A percentile compares a stretch with the other conserved stretches of the same genome.
These are phyloP conservation scores for Cryptus viduatorius DNA, from an alignment of 2,888 invertebrate species.

Conservation along the genomic window DNA sequence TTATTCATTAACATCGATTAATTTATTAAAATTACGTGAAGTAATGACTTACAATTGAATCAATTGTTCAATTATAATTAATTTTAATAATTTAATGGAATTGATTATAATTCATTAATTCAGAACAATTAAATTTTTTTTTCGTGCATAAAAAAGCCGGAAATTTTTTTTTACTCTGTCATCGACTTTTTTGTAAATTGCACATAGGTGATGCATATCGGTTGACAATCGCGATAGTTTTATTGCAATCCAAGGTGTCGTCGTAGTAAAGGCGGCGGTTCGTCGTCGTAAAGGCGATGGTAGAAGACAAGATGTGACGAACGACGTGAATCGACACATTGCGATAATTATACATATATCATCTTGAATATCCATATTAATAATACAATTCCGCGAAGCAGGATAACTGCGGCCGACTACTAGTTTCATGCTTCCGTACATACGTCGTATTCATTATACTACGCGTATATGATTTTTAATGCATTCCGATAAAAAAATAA, in stretches of 20 bases:
- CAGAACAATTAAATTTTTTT: too few relatives aligned
- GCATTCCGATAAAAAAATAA: constrained; percentile 9
- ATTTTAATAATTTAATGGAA: too few relatives aligned
- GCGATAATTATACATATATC: constrained; percentile 43
- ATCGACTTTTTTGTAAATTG: neutral
- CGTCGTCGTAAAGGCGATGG: neutral
- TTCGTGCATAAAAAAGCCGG: too few relatives aligned
- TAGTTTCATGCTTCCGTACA: neutral
- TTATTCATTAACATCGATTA: neutral
- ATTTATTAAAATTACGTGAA: neutral
- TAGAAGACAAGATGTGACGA: constrained; percentile 5
- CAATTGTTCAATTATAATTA: neutral
- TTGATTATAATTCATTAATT: too few relatives aligned
- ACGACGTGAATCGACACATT: constrained; percentile 11
- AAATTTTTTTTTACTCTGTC: neutral
- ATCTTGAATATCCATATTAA: constrained; percentile 54
- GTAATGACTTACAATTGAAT: neutral
- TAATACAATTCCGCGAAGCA: constrained; percentile 42
- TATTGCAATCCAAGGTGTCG: neutral
- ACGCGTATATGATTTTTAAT: constrained; percentile 12
- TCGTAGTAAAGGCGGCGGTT: neutral
- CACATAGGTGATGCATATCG: constrained; percentile 13
- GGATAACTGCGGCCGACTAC: neutral
- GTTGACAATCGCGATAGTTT: constrained; percentile 2
- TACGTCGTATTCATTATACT: constrained; percentile 10